Evolutionary conservation across 2,888 invertebrate species (phyloP).

Genomic region (Leucophora obtusa): DNA sequence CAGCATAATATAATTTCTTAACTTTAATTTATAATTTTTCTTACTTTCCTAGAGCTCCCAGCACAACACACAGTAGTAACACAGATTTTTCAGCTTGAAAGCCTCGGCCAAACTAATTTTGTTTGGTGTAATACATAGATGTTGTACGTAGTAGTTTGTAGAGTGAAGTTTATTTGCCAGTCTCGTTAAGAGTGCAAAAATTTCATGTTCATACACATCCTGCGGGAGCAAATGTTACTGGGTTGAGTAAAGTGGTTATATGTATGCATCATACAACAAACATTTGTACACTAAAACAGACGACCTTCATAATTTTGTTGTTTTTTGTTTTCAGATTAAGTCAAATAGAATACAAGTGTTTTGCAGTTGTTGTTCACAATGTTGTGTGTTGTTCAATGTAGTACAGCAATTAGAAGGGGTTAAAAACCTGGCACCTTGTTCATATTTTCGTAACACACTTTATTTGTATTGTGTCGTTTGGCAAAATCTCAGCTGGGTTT

Average conservation of each 20-base stretch:
- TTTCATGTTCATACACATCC: constrained; percentile 54
- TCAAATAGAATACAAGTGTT: constrained; percentile 57
- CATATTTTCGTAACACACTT: constrained; percentile 52
- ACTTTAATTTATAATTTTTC: constrained; percentile 19
- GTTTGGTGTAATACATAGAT: constrained; percentile 38
- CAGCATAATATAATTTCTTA: constrained; percentile 24
- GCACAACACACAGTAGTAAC: constrained; percentile 40
- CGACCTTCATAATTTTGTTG: constrained; percentile 59
- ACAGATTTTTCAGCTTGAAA: constrained; percentile 63
- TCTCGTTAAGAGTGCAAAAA: constrained; percentile 38
- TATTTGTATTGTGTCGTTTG: constrained; percentile 30
- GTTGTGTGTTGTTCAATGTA: constrained; percentile 2
- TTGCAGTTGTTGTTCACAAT: constrained; percentile 16
- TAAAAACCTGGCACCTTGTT: constrained; percentile 58
- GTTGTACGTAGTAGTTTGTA: constrained; percentile 21
- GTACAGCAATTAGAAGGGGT: constrained; percentile 51
- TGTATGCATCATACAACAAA: constrained; percentile 33
- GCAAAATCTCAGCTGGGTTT: constrained; percentile 58
- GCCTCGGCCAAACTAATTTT: constrained; percentile 63
- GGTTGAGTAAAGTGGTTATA: constrained; percentile 37
- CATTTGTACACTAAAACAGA: constrained; percentile 38
- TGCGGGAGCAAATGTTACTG: constrained; percentile 52
- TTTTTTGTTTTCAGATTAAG: constrained; percentile 21
- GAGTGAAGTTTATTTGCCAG: constrained; percentile 15
- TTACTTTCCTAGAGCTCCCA: not conserved